Conservation (phyloP, 2,888 invertebrate genomes). For the Chaitophorus viminalis region DNA sequence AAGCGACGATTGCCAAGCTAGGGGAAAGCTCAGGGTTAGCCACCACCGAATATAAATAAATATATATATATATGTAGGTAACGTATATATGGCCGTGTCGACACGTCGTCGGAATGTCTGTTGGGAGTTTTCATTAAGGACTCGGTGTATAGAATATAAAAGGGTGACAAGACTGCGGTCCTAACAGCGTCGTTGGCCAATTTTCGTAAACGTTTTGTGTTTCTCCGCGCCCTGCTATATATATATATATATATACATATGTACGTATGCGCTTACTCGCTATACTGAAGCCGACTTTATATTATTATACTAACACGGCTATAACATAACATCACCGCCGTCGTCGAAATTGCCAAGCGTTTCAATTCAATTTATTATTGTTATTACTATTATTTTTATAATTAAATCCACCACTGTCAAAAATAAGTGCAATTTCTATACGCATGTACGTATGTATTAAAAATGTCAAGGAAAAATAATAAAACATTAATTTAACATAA, state of each 20-base stretch:
- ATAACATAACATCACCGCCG: too few relatives aligned
- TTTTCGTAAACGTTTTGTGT: conserved; percentile 57
- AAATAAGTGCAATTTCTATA: not conserved
- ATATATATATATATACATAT: too few relatives aligned
- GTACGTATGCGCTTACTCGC: too few relatives aligned
- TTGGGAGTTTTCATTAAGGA: conserved; percentile 55
- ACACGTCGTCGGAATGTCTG: conserved; percentile 60
- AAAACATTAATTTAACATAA: too few relatives aligned
- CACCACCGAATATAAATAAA: not conserved
- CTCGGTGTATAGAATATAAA: not conserved
- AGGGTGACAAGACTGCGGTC: conserved; percentile 5
- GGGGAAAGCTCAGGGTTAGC: not conserved
- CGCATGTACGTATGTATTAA: too few relatives aligned
- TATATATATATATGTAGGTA: too few relatives aligned
- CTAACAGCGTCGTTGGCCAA: conserved; percentile 22
- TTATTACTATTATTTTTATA: too few relatives aligned
- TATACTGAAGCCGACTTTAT: not conserved
- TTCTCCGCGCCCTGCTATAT: not conserved
- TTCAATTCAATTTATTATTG: too few relatives aligned
- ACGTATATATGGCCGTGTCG: too few relatives aligned
- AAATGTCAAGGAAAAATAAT: too few relatives aligned
- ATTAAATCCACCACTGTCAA: conserved; percentile 5
- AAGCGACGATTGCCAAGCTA: not conserved
- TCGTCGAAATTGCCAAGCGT: too few relatives aligned
- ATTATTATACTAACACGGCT: too few relatives aligned